phyloP scores from a whole-genome alignment of 2,797 vertebrate species.

The Cryptoblepharus egeriae region DNA sequence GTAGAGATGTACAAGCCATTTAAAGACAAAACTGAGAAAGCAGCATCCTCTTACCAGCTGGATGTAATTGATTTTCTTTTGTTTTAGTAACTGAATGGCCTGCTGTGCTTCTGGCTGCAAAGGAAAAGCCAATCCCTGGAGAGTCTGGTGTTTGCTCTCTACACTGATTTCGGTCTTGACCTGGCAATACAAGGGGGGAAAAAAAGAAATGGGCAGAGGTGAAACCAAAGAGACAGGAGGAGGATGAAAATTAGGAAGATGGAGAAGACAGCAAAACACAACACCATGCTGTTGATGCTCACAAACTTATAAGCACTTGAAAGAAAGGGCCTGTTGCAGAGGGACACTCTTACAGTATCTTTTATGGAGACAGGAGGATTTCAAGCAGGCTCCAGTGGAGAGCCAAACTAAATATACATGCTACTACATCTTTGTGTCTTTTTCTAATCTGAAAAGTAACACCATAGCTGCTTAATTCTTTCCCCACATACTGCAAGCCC shows the following conservation, averaged over 20 bases:
- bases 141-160: conserved; percentile 92
- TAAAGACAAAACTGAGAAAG: not conserved
- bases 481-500: not conserved
- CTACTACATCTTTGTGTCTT: not conserved
- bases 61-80: conserved; percentile 94
- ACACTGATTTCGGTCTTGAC: conserved; percentile 96
- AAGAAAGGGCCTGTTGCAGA: not conserved
- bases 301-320: not conserved
- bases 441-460: not conserved
- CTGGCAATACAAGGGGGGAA: conserved; percentile 65
- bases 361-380: not conserved
- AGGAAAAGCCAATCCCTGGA: conserved; percentile 95
- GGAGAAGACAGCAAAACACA: not conserved
- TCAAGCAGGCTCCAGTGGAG: not conserved
- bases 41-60: conserved; percentile 85
- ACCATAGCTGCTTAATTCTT: not conserved
- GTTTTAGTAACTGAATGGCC: conserved; percentile 90
- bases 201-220: not conserved
- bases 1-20: not conserved
- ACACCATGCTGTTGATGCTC: conserved; percentile 12
- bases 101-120: conserved; percentile 90
- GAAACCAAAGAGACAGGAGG: not conserved
- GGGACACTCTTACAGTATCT: not conserved
- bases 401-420: not conserved
- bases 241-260: not conserved